Base-by-base conservation (phyloP, 1,140 invertebrate species). In the Ephestia elutella region DNA sequence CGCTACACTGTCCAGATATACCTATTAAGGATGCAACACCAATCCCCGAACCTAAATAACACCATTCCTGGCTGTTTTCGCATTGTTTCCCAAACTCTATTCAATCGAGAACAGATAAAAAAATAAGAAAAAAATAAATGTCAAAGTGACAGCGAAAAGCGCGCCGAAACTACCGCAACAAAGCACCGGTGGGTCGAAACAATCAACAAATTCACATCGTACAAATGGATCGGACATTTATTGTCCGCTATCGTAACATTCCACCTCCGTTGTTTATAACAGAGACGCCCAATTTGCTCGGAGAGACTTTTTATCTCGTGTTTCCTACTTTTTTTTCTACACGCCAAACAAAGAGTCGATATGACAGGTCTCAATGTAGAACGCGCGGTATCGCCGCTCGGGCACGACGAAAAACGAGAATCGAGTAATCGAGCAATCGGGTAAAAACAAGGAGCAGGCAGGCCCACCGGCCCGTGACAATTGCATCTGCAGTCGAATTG, bases 211-310 rank as follows among this genome's bases (percentile, higher is more conserved):
- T 83, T 83, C 76, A 63, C 76, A 78, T 75, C 72, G 68, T 62
- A 76, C 78, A 80, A 80, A 81, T 69, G 78, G 78, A 80, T 82
- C 78, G 75, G 85, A 86, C 79, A 74, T 80, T 83, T 84, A 87
- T 87, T 87, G 85, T 87, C 69, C 77, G 74, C 76, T 87, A 87
- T 87, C 85, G 75, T 72, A 68, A 75, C 73, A 79, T 87, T 87
- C 82, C 84, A 84, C 81, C 75, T 85, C 81, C 75, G 73, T 86
- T 86, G 85, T 86, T 87, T 80, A 81, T 77, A 86, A 86, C 85
- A 86, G 81, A 82, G 78, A 83, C 80, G 82, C 77, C 80, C 85
- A 87, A 87, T 85, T 87, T 86, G 82, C 83, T 83, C 74, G 48
- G 70, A 70, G 76, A 83, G 80, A 86, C 77, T 82, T 86, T 87